Percentiles rank a stretch among this genome's conserved stretches.
Evolutionary conservation across 1,140 invertebrate species (phyloP).

Genomic region (Littorina saxatilis): DNA sequence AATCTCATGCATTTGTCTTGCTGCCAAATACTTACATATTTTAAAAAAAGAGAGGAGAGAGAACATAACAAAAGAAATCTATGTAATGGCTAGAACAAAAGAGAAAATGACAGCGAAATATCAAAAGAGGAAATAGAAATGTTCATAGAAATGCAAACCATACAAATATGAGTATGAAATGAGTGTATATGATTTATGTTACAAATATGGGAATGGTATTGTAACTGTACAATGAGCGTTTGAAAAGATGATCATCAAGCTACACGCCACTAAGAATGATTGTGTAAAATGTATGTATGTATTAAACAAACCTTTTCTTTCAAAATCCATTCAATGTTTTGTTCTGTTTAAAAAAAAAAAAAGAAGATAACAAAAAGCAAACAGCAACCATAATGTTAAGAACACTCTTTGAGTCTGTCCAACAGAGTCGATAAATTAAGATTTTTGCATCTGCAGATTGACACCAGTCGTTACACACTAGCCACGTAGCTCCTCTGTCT

Average conservation of each 20-base stretch:
- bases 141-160: not conserved
- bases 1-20: too few relatives aligned
- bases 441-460: slow-evolving; percentile 30
- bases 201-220: not conserved
- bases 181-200: not conserved
- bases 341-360: slow-evolving; percentile 2
- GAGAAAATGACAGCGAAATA: too few relatives aligned
- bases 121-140: not conserved
- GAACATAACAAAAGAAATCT: too few relatives aligned
- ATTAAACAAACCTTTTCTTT: not conserved
- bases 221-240: not conserved
- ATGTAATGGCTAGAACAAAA: too few relatives aligned
- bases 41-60: too few relatives aligned
- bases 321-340: not conserved
- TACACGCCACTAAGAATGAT: not conserved
- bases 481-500: not conserved
- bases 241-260: not conserved
- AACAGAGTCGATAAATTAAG: not conserved
- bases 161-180: not conserved
- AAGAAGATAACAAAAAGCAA: not conserved
- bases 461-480: not conserved
- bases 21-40: too few relatives aligned
- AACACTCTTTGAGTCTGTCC: slow-evolving; percentile 57
- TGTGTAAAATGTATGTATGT: not conserved
- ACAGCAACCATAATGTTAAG: slow-evolving; percentile 62